Evolutionary conservation across 2,113 vertebrate species (phyloP), one percentile per base, ranked within the genome.

Genomic region (Ranitomeya imitator): DNA sequence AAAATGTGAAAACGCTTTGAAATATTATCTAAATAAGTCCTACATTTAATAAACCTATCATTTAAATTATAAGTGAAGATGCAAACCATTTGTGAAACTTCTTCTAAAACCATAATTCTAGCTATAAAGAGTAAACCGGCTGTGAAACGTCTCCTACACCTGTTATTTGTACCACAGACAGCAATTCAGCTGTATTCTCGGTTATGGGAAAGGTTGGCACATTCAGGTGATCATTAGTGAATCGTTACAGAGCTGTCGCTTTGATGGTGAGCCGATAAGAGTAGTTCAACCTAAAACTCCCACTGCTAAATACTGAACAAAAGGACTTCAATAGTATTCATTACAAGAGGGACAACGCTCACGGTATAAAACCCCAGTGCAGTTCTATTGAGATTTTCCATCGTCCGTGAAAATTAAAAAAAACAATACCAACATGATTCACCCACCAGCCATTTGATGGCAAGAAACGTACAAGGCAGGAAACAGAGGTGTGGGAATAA

Each of bases 381-480:
- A 23, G 21, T 1, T 23, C 82, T 51, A 84, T 54, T 52, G 19
- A 71, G 12, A 85, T 54, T 85, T 85, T 85, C 83, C 83, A 57
- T 57, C 65, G 6, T 31, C 18, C 51, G 15, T 37, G 55, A n/a
- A 67, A n/a, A 19, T 23, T 31, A 31, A 31, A 45, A 45, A 69
- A 69, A 65, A 13, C 21, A 54, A 19, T 69, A 69, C 19, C 15
- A 51, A 54, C 63, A 51, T 45, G 7, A 18, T 45, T 69, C 65
- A 85, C 83, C 65, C 83, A 73, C 83, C 67, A 73, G 67, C 51
- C n/a, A 71, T 15, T 71, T 85, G 5, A 69, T 18, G 51, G 23
- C n/a, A 55, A 26, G 63, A 52, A 67, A 73, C 23, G 73, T 73
- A 73, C 31, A n/a, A 65, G 7, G 12, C 21, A 67, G 15, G 60